Evolutionary conservation across 2,797 vertebrate genomes (phyloP), one percentile per base, ranked within the genome.

Genomic region (Onychomys leucogaster): DNA sequence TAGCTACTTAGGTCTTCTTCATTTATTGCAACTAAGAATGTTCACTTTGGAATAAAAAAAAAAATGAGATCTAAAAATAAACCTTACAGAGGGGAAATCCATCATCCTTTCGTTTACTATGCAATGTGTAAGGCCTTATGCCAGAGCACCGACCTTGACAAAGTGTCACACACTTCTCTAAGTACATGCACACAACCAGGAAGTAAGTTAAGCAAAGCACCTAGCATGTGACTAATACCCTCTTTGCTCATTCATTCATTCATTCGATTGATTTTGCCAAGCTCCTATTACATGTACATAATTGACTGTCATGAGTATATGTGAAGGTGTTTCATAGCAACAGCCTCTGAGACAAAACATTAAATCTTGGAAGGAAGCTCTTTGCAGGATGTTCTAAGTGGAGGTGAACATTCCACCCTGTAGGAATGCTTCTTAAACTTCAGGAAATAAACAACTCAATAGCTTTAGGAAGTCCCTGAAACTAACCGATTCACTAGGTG

Each of bases 41-140:
- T 78, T 80, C 59, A 65, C 75, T 83, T 95, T 75, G 37, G 75
- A 85, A 89, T 34, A 29, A 90, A n/a, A 92, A n/a, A 92, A 57
- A 59, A n/a, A 57, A 59, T 46, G 71, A 46, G 27, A 83, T 73
- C 32, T 27, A 43, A 29, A 78, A 73, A 86, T 43, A 89, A 77
- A 61, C 77, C 34, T 87, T 41, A 43, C 7, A 4, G 5, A 41
- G 17, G 37, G 34, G 41, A 73, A 49, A 78, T 90, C 84, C 10
- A 76, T 7, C 16, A 52, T 43, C 52, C 67, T 12, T 71, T 59
- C 43, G 17, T 46, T 85, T 32, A 5, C 63, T 37, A 32, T 5
- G 0, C 29, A 0, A 0, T 0, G 0, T 0, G n/a, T 41, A 80
- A 84, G 37, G 25, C 32, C 43, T 80, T 80, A 0, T 9, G 49